phyloP scores from a whole-genome alignment of 2,797 vertebrate genomes.

The Enoplosus armatus region DNA sequence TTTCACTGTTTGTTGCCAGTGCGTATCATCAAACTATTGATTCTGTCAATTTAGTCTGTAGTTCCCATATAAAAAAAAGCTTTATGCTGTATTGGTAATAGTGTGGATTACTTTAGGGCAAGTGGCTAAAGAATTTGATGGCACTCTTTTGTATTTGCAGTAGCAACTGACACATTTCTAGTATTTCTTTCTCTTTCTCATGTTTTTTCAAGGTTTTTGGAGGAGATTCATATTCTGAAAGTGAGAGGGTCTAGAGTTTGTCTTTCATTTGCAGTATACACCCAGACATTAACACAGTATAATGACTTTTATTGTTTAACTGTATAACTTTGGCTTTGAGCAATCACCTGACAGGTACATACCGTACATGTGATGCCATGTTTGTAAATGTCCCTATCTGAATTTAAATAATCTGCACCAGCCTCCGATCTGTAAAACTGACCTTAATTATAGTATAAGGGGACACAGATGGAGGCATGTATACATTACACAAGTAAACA shows the following conservation, averaged over 20 bases:
- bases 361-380: background rate
- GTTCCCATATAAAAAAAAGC: constrained; percentile 7
- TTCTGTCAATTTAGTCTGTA: background rate
- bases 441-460: constrained; percentile 6
- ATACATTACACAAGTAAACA: constrained; percentile 51
- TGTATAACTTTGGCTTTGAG: background rate
- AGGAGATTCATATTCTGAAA: background rate
- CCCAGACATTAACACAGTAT: background rate
- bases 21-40: background rate
- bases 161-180: background rate
- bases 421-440: background rate
- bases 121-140: background rate
- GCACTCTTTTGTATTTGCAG: background rate
- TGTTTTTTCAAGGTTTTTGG: background rate
- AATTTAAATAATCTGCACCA: background rate
- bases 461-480: constrained; percentile 40
- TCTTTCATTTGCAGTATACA: background rate
- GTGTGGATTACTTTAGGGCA: background rate
- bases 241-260: background rate
- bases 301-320: background rate
- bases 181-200: background rate
- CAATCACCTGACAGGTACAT: background rate
- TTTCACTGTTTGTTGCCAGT: background rate
- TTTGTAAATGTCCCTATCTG: background rate
- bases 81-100: background rate